These are phyloP conservation scores for Aphyosemion australe DNA, from an alignment of 2,113 vertebrate genomes.

Conservation along the genomic window DNA sequence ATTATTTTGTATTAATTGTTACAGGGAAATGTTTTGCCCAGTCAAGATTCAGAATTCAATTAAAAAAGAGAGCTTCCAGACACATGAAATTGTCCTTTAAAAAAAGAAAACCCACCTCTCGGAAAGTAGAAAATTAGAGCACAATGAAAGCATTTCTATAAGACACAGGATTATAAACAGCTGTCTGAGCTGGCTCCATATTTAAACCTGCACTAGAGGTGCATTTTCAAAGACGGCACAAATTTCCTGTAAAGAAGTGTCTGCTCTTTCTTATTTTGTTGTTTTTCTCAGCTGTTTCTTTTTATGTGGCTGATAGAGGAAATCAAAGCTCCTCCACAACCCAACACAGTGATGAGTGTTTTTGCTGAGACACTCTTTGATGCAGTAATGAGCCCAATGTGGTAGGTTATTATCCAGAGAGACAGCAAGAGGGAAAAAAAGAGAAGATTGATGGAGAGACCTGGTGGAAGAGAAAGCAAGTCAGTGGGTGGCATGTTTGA, in stretches of 20 bases:
- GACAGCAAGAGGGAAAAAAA: slow-evolving; percentile 17
- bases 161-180: background rate
- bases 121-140: background rate
- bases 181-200: background rate
- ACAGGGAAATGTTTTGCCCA: too few species aligned
- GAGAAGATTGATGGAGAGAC: slow-evolving; percentile 45
- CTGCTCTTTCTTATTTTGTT: slow-evolving; percentile 8
- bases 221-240: slow-evolving; percentile 22
- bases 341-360: slow-evolving; percentile 51
- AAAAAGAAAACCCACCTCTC: too few species aligned
- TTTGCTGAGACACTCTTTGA: slow-evolving; percentile 60
- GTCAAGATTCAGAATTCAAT: too few species aligned
- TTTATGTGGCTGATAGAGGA: slow-evolving; percentile 36
- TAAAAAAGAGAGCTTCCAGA: too few species aligned
- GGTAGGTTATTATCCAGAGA: slow-evolving; percentile 59
- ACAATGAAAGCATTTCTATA: slow-evolving; percentile 4
- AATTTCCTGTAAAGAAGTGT: slow-evolving; percentile 18
- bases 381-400: slow-evolving; percentile 60
- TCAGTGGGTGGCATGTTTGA: slow-evolving; percentile 42
- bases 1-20: too few species aligned
- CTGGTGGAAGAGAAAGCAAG: slow-evolving; percentile 29
- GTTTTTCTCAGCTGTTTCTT: slow-evolving; percentile 39
- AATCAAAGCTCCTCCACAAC: slow-evolving; percentile 55
- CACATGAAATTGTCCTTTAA: too few species aligned
- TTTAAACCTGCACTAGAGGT: slow-evolving; percentile 4